Evolutionary conservation across 2,888 invertebrate species (phyloP), one percentile per base, ranked within the genome.

Genomic region (Eupithecia dodoneata): DNA sequence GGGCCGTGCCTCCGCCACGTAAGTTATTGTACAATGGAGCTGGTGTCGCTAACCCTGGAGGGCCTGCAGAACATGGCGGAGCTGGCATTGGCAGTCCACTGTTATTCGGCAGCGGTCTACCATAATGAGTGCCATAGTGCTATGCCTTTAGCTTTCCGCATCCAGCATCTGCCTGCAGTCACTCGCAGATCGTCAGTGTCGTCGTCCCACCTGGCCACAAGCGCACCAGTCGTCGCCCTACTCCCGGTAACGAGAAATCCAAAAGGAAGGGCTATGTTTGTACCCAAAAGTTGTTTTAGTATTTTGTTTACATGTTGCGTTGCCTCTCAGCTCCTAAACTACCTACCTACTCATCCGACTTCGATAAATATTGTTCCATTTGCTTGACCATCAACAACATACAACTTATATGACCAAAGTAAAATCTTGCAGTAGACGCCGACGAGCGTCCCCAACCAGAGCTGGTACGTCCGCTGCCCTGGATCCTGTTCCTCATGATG

Each of bases 381-480:
- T 10, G 59, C 55, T 18, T 59, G 10, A 18, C 9, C 59, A 59
- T 59, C 18, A 59, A 18, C 6, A 9, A 18, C 9, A 18, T 47
- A 47, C 47, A 52, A 59, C 59, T 59, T 18, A 59, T 30, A 1
- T 30, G 30, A 30, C 9, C 9, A 59, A 59, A 9, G 7, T 9
- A 2, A 18, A 10, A 13, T 52, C 15, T 89, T 90, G 2, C 88
- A 96, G 96, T 94, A 87, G 94, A 95, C 47, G 91, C 90, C 83
- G 94, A 96, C 77, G 96, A 96, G n/a, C 91, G 93, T 2, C 93
- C 93, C 0, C 93, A 91, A 75, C 91, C 93, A 0, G 94, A 95
- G 84, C 85, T 96, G 73, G 92, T 96, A n/a, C 93, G 96, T 47
- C 96, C 96, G 0, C 84, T 96, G 74, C 96, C 96, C 0, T 96